Conservation (phyloP, 92 coral and sea anemone genomes). For the Palythoa grandis region DNA sequence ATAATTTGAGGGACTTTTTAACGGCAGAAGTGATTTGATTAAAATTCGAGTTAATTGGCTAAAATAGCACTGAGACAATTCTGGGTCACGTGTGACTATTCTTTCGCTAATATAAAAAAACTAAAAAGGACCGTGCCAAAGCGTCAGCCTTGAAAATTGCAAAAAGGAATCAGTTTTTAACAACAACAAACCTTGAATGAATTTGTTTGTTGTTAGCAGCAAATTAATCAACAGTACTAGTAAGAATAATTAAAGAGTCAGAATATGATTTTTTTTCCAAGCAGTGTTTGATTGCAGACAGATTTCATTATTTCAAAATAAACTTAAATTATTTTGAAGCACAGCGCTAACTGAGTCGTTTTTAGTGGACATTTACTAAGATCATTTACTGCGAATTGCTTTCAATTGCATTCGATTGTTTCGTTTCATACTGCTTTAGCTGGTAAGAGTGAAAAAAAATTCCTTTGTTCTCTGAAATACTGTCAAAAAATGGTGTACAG, state of each 20-base stretch:
- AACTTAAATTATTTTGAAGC: background rate
- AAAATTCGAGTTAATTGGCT: constrained; percentile 3
- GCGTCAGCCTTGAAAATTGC: background rate
- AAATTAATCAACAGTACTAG: background rate
- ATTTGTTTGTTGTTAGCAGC: background rate
- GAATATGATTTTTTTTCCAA: too few species aligned
- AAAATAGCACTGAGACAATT: background rate
- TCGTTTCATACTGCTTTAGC: background rate
- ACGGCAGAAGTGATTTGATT: background rate
- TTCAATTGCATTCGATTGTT: background rate
- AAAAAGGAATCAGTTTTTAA: background rate
- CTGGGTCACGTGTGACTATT: background rate
- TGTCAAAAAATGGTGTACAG: background rate
- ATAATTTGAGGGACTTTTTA: background rate
- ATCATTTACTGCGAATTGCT: background rate
- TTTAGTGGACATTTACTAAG: background rate
- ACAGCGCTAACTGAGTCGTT: background rate
- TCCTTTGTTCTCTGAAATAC: background rate
- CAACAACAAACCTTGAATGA: background rate
- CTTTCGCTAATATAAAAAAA: background rate
- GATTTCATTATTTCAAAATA: background rate
- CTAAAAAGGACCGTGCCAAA: background rate
- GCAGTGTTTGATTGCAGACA: too few species aligned
- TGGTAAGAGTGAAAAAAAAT: background rate
- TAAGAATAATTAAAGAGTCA: background rate